Conservation (phyloP, 1,140 invertebrate genomes). For the Leptinotarsa undecemlineata region DNA sequence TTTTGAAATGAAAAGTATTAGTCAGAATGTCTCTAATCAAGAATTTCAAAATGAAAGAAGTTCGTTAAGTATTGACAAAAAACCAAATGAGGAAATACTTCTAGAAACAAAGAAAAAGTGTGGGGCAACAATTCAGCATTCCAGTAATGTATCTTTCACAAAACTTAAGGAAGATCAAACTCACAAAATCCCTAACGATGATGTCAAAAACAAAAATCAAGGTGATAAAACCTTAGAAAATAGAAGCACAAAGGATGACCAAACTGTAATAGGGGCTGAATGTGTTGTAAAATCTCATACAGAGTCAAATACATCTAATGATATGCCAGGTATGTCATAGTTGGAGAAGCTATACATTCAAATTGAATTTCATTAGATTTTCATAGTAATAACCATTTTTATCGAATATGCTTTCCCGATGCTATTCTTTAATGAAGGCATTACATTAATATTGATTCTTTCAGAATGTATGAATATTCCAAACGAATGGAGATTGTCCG, state of each 20-base stretch:
- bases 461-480: constrained; percentile 43
- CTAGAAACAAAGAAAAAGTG: neutral
- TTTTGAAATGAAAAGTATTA: constrained; percentile 7
- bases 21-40: neutral
- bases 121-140: neutral
- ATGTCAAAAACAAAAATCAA: neutral
- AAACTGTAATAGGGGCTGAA: neutral
- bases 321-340: constrained; percentile 21
- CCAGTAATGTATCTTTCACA: too few species aligned
- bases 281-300: neutral
- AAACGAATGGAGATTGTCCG: constrained; percentile 46
- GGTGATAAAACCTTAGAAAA: neutral
- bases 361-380: neutral
- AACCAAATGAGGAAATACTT: neutral
- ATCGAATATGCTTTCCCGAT: neutral
- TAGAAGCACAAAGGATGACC: neutral
- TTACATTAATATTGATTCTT: constrained; percentile 30
- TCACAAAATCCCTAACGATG: neutral
- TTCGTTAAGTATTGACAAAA: neutral
- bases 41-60: neutral
- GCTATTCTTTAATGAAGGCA: neutral
- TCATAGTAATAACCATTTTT: neutral
- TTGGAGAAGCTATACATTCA: constrained; percentile 20
- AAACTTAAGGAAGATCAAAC: neutral
- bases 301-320: constrained; percentile 6